These are phyloP conservation scores for Melanotaenia parkinsoni DNA, from an alignment of 2,797 vertebrate species.

Conservation along the genomic window DNA sequence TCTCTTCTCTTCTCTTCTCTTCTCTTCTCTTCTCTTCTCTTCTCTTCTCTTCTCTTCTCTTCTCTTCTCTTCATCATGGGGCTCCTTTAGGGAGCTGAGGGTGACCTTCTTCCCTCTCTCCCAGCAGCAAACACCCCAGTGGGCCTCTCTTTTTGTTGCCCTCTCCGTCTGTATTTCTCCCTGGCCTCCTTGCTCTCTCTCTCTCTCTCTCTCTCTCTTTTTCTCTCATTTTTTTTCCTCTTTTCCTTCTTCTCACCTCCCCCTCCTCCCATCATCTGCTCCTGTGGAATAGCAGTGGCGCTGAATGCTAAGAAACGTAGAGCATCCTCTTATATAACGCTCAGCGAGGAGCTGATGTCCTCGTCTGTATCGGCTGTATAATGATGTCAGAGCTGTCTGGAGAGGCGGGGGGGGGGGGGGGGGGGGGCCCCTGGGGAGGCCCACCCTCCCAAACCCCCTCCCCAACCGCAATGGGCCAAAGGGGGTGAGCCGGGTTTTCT, in stretches of 20 bases:
- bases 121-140: constrained; percentile 55
- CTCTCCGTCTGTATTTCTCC: constrained; percentile 57
- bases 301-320: constrained; percentile 63
- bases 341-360: constrained; percentile 71
- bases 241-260: not conserved
- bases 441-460: no score
- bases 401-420: constrained; percentile 67
- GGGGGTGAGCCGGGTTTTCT: no score
- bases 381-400: constrained; percentile 77
- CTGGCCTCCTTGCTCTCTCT: constrained; percentile 30
- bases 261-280: constrained; percentile 3
- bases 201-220: constrained; percentile 4
- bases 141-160: constrained; percentile 72
- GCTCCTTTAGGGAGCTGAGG: constrained; percentile 69
- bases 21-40: constrained; percentile 14
- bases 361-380: constrained; percentile 68
- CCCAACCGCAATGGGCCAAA: no score
- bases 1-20: constrained; percentile 8
- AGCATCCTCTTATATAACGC: constrained; percentile 79
- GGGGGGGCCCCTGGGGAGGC: no score
- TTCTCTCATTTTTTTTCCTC: constrained; percentile 17
- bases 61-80: constrained; percentile 32
- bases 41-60: constrained; percentile 27
- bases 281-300: constrained; percentile 53
- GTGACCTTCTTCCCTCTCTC: constrained; percentile 75